Conservation (phyloP, 2,888 invertebrate species). For the Drosophila trichaetosa region DNA sequence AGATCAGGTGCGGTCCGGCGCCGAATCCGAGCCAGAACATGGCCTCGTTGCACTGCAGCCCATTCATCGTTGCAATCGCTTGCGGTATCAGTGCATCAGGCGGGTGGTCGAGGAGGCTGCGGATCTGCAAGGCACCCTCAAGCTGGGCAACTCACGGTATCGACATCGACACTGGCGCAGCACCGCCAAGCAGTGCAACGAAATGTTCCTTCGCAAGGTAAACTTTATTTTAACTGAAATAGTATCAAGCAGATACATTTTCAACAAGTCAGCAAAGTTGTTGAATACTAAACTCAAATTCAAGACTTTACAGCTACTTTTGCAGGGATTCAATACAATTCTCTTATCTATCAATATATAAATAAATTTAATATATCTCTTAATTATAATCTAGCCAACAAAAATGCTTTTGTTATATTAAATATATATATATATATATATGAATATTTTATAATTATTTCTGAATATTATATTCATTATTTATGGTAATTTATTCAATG, state of each 20-base stretch:
- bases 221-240: background rate
- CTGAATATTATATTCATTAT: background rate
- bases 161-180: conserved; percentile 94
- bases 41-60: conserved; percentile 85
- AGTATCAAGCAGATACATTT: background rate
- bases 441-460: background rate
- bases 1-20: conserved; percentile 89
- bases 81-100: conserved; percentile 89
- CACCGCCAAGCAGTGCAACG: conserved; percentile 94
- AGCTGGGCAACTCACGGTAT: conserved; percentile 89
- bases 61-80: conserved; percentile 86
- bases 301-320: background rate
- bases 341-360: background rate
- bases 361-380: background rate
- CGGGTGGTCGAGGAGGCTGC: conserved; percentile 90
- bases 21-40: conserved; percentile 90
- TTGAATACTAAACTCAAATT: background rate
- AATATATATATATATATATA: no score
- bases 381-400: background rate
- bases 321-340: background rate
- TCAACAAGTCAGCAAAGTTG: background rate
- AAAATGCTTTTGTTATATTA: background rate
- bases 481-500: background rate
- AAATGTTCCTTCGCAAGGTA: conserved; percentile 95
- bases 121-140: conserved; percentile 88